Base-by-base conservation (phyloP, 2,888 invertebrate genomes). In the Spatulosminthurus flaviceps region DNA sequence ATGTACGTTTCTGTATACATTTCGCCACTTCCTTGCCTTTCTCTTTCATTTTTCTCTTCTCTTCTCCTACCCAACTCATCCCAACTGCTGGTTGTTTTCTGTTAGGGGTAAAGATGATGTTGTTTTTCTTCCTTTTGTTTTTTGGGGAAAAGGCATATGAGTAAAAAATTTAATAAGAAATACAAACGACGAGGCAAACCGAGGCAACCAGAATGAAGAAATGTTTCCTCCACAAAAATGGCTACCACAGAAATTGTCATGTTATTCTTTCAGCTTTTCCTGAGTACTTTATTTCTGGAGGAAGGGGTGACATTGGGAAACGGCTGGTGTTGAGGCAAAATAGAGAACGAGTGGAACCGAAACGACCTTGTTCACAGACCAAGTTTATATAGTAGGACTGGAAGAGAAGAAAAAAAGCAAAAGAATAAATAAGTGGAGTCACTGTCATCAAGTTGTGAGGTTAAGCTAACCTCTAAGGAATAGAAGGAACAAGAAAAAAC, bases 341-440 rank as follows among this genome's bases (percentile, higher is more conserved):
- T 9, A 41, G 41, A 41, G 13, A 41, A 9, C 7, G 16, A 19
- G 51, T 2, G 51, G 51, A 51, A 16, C 5, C 4, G 34, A 34
- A 34, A 34, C 34, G 34, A 34, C 34, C 34, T 34, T 34, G 34
- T 34, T 34, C 34, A 34, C 34, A 34, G 34, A 34, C 34, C 5
- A 34, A 34, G 34, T n/a, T n/a, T n/a, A n/a, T n/a, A n/a, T n/a
- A 34, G 9, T 4, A 34, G 34, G 34, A 4, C 1, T 51, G 51
- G 51, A 51, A 19, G n/a, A 51, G 51, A 11, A n/a, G 16, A 51
- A 51, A 51, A 51, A 51, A 51, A 51, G 19, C 67, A 67, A 28
- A 29, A 28, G 67, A 28, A 29, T 26, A 67, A 67, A 67, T 26
- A 67, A 26, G 29, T 67, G 67, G 28, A 67, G 67, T 67, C 67